Percentiles rank a stretch among this genome's conserved stretches.
Evolutionary conservation across 2,797 vertebrate genomes (phyloP).

Genomic region (Acanthurus tractus): DNA sequence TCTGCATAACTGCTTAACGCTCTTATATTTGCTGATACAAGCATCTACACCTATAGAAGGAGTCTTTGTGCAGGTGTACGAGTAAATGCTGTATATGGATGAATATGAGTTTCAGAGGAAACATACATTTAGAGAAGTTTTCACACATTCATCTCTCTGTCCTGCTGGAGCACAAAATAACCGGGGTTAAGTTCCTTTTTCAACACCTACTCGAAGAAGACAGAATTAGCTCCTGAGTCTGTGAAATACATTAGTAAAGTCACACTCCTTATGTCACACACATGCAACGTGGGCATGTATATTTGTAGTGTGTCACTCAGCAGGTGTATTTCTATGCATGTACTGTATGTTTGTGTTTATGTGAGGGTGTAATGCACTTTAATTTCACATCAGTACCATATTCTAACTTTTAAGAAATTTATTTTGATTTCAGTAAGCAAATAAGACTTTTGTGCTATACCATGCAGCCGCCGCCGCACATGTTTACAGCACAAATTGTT

Average conservation of each 20-base stretch:
- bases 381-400: not conserved
- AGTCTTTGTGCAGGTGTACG: not conserved
- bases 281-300: not conserved
- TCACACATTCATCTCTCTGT: slow-evolving; percentile 36
- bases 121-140: slow-evolving; percentile 13
- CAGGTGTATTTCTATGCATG: slow-evolving; percentile 14
- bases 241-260: slow-evolving; percentile 50
- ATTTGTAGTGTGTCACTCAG: slow-evolving; percentile 17
- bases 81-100: not conserved
- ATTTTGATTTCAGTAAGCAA: not conserved
- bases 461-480: not conserved
- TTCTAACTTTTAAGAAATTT: not conserved
- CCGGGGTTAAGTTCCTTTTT: slow-evolving; percentile 44
- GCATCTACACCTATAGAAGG: slow-evolving; percentile 9
- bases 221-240: slow-evolving; percentile 47
- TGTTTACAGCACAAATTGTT: not conserved
- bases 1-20: not conserved
- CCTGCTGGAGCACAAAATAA: slow-evolving; percentile 37
- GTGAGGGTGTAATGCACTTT: not conserved
- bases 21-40: slow-evolving; percentile 15
- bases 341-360: not conserved
- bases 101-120: slow-evolving; percentile 6
- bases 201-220: slow-evolving; percentile 28
- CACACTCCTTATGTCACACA: slow-evolving; percentile 36
- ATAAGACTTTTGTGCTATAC: not conserved